Conservation (phyloP, 1,140 invertebrate species). For the Pseudomyrmex flavicornis region DNA sequence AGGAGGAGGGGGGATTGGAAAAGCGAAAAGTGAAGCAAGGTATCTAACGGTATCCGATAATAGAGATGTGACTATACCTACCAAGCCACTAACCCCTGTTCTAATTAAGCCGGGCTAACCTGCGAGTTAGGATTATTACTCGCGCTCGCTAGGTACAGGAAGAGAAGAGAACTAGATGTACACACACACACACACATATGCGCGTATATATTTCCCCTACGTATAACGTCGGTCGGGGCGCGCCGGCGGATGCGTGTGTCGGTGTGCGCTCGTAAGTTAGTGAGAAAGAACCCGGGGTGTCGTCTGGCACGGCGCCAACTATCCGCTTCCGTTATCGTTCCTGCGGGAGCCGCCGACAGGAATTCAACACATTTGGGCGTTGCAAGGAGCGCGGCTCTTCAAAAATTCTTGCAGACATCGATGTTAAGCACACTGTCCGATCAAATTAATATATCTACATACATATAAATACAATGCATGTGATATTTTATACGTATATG, state of each 20-base stretch:
- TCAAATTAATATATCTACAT: conserved; percentile 43
- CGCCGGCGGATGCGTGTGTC: not conserved
- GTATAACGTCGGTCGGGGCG: too few relatives aligned
- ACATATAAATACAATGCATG: not conserved
- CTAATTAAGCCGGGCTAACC: conserved; percentile 83
- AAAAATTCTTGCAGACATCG: conserved; percentile 64
- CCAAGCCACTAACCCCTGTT: conserved; percentile 79
- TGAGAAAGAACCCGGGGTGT: conserved; percentile 66
- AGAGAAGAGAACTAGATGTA: conserved; percentile 64
- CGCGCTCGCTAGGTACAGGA: conserved; percentile 69
- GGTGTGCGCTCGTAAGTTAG: conserved; percentile 55
- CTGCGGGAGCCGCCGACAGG: conserved; percentile 66
- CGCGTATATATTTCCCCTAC: not conserved
- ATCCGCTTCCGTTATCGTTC: conserved; percentile 71
- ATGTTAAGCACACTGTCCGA: conserved; percentile 40
- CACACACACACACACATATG: conserved; percentile 1
- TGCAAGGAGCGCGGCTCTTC: conserved; percentile 49
- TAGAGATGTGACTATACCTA: conserved; percentile 77
- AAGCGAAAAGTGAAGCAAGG: conserved; percentile 65
- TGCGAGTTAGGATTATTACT: conserved; percentile 84
- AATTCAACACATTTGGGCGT: conserved; percentile 72
- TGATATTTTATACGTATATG: not conserved
- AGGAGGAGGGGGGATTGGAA: not conserved
- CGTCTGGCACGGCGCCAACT: conserved; percentile 69
- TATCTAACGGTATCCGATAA: conserved; percentile 74